Evolutionary conservation across 1,140 invertebrate genomes (phyloP), one percentile per base, ranked within the genome.

Genomic region (Drosophila serrata): DNA sequence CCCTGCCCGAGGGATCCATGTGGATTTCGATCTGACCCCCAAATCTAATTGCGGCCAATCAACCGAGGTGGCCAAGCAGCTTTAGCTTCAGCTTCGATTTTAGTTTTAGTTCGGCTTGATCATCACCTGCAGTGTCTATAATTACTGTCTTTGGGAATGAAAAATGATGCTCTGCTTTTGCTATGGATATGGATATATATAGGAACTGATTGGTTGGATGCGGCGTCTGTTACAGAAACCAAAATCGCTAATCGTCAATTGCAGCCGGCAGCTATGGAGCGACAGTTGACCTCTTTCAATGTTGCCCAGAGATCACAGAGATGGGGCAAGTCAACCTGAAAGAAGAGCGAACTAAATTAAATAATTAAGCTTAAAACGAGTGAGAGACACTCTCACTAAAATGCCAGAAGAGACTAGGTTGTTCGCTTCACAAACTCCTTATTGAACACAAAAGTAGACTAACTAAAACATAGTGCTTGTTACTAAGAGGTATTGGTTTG

Each of bases 51-150:
- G 81, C 68, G 49, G 65, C 72, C 68, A 85, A 84, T 80, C 67
- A 80, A 84, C 82, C 56, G 37, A 46, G 61, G 58, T 53, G 58
- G 57, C 40, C 51, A 19, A 15, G 35, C 37, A 59, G 73, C 84
- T 78, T 74, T 33, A 61, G 64, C 57, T 79, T 51, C 40, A 24
- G 72, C 53, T 65, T 43, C 40, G 37, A 27, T 27, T 58, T 55
- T 17, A 8, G 37, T 17, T 73, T 76, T 27, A 65, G 51, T 24
- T 37, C 46, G 29, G 46, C 79, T 33, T 62, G 55, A 82, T 82
- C 82, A 81, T 75, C 82, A 81, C 78, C 79, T 86, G 74, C 69
- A 77, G 82, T 51, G 43, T 82, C 68, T 57, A 68, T 86, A 88
- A 86, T 86, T 82, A 88, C 70, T 46, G 62, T 46, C 53, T 67